phyloP scores from a whole-genome alignment of 2,797 vertebrate genomes.

The Carduelis carduelis region DNA sequence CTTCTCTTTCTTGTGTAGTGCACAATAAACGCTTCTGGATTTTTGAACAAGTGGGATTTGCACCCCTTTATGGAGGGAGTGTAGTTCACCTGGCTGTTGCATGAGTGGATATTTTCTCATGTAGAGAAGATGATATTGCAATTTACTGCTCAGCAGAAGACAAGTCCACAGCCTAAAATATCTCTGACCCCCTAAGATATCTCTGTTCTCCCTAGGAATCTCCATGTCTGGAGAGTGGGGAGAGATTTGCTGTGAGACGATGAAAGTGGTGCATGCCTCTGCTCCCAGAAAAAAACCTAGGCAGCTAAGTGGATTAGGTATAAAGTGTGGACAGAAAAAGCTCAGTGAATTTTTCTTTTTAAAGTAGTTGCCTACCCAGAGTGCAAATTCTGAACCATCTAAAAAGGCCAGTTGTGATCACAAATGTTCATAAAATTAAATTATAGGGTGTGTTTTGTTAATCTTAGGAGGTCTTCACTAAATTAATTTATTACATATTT shows the following conservation, averaged over 20 bases:
- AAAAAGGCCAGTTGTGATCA: background rate
- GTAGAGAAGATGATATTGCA: background rate
- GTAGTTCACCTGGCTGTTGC: background rate
- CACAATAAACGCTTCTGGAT: background rate
- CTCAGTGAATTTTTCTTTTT: background rate
- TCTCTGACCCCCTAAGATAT: background rate
- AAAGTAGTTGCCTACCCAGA: background rate
- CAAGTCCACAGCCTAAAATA: background rate
- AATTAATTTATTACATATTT: background rate
- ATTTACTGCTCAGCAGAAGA: background rate
- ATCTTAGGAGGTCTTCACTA: background rate
- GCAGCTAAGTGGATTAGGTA: background rate
- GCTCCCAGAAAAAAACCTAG: background rate
- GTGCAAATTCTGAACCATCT: background rate
- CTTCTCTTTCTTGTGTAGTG: background rate
- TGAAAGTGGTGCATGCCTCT: background rate
- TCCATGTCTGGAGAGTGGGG: background rate
- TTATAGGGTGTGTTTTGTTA: conserved; percentile 9
- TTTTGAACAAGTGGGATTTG: background rate
- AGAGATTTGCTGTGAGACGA: background rate
- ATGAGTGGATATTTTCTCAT: background rate
- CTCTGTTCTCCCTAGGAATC: background rate
- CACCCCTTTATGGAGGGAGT: background rate
- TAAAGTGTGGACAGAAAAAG: background rate
- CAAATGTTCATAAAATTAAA: background rate